A percentile compares a stretch with the other conserved stretches of the same genome.
phyloP scores from a whole-genome alignment of 2,888 invertebrate species.

The Shargacucullia verbasci region DNA sequence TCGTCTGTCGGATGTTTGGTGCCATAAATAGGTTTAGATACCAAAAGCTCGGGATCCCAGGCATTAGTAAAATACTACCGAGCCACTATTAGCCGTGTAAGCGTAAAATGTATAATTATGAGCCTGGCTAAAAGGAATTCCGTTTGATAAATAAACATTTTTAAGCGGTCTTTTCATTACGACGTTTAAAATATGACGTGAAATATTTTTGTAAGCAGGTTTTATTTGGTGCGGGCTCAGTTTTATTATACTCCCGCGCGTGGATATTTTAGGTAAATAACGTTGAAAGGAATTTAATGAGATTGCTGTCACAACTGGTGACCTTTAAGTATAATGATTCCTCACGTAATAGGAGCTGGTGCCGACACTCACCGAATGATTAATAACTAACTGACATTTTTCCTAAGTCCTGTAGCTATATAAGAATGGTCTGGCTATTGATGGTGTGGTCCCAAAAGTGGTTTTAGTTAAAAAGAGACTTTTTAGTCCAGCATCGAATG shows the following conservation, averaged over 20 bases:
- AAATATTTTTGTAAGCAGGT: conserved; percentile 29
- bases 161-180: conserved; percentile 38
- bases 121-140: conserved; percentile 19
- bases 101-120: conserved; percentile 10
- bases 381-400: too few species aligned
- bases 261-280: conserved; percentile 18
- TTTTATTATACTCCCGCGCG: conserved; percentile 18
- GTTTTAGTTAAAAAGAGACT: too few species aligned
- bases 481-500: too few species aligned
- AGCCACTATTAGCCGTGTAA: conserved; percentile 34
- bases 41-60: conserved; percentile 18
- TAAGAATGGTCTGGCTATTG: too few species aligned
- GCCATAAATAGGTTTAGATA: conserved; percentile 33
- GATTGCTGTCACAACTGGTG: conserved; percentile 26
- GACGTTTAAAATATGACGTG: conserved; percentile 35
- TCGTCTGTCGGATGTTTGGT: conserved; percentile 22
- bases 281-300: conserved; percentile 39
- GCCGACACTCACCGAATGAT: too few species aligned
- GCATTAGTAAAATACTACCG: conserved; percentile 31
- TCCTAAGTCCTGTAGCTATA: too few species aligned
- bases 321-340: conserved; percentile 9
- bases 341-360: not conserved
- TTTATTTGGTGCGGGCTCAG: conserved; percentile 22
- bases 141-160: conserved; percentile 32
- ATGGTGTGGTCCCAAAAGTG: too few species aligned